Base-by-base conservation (phyloP, 2,797 vertebrate species). In the Galaxias olidus region DNA sequence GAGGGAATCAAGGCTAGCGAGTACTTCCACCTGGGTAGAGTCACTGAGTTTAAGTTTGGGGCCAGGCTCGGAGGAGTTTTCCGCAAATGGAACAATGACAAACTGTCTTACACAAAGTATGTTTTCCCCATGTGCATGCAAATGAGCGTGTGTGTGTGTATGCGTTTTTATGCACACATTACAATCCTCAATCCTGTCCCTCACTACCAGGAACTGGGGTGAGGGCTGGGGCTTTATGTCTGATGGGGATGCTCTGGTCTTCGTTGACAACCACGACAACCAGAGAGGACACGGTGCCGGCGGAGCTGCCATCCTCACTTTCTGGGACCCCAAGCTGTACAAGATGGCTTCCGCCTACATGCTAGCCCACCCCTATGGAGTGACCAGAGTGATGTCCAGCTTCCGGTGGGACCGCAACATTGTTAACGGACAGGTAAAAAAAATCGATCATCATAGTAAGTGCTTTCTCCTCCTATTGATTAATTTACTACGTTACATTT, bases 191-290 rank as follows among this genome's bases (percentile, higher is more conserved):
- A 65, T 15, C 51, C 6, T 19, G 15, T 65, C 44, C 62, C 0
- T 55, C 74, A 19, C 55, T 0, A 59, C 8, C 75, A 99, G 97
- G 81, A 95, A 82, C 84, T 99, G 96, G 96, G 96, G 96, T 81
- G 96, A 98, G 86, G 96, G 93, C 10, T 99, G 96, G 95, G 92
- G 90, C 43, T 94, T 99, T 52, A 80, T 97, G 93, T 71, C 94
- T n/a, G 76, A 89, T 0, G 88, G 91, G 52, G 90, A 86, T 79
- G 95, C 96, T 0, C 11, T 98, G 7, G 95, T 97, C 49, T 99
- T 99, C 73, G 84, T 95, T 73, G 96, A 99, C 71, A 98, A 99
- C 71, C 97, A 98, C 0, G 96, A 98, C 86, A 98, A 96, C 73
- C 97, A 98, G 82, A 90, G 97, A 61, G 96, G 96, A 0, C 94